Percentiles rank a stretch among this genome's conserved stretches.
phyloP scores from a whole-genome alignment of 2,113 vertebrate species.

The Mormoops blainvillei region DNA sequence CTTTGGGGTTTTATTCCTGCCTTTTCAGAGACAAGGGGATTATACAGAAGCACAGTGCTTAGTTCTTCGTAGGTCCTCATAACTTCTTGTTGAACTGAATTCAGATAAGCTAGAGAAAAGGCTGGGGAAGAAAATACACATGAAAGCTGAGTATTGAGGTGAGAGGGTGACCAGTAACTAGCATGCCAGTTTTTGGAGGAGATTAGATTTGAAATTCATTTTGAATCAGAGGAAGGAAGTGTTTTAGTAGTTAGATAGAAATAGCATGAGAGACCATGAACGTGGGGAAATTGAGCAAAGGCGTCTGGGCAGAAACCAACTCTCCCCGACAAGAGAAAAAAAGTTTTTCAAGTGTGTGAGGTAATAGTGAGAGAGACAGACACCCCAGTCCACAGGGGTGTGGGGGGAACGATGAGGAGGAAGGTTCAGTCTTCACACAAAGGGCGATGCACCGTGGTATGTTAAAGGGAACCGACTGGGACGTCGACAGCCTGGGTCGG shows the following conservation, averaged over 20 bases:
- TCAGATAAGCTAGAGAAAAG: background rate
- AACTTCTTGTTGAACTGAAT: background rate
- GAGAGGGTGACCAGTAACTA: background rate
- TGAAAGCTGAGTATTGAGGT: background rate
- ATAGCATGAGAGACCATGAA: background rate
- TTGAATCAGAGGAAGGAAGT: slow-evolving; percentile 59
- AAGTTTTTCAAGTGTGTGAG: background rate
- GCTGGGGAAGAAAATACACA: background rate
- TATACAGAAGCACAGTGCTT: background rate
- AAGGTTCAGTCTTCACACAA: background rate
- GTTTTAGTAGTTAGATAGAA: slow-evolving; percentile 1
- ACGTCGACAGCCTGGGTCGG: background rate
- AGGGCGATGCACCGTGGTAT: background rate
- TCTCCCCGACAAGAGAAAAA: background rate
- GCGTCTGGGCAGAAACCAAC: slow-evolving; percentile 6
- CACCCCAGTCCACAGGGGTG: background rate
- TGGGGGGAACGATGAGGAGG: background rate
- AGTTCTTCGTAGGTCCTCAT: background rate
- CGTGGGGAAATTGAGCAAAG: slow-evolving; percentile 22
- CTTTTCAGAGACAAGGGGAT: background rate
- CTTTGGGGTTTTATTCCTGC: background rate
- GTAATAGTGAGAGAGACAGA: background rate
- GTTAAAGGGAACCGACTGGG: background rate
- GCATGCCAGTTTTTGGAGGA: background rate
- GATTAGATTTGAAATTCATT: slow-evolving; percentile 45